A percentile compares a stretch with the other conserved stretches of the same genome.
phyloP scores from a whole-genome alignment of 2,113 vertebrate genomes.

The Corythornis cristatus region DNA sequence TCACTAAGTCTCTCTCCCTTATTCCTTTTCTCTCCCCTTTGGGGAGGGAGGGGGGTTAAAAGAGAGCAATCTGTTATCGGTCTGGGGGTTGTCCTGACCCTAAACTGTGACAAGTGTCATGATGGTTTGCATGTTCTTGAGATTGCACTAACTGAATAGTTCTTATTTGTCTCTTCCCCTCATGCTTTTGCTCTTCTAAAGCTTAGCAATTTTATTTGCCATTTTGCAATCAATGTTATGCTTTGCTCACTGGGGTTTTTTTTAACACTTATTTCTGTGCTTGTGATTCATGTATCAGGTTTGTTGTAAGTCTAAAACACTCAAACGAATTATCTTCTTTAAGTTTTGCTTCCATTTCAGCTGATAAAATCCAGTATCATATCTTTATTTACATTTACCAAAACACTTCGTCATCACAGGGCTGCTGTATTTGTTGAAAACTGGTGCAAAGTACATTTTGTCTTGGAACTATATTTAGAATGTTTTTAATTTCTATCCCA shows the following conservation, averaged over 20 bases:
- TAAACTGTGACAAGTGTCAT: no score
- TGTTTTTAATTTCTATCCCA: not conserved
- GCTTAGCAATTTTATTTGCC: not conserved
- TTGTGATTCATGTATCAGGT: not conserved
- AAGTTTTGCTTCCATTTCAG: not conserved
- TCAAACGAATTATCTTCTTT: not conserved
- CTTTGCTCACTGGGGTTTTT: not conserved
- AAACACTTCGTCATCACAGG: rapidly evolving
- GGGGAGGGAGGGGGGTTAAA: no score
- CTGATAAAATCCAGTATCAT: not conserved
- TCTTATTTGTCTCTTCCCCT: not conserved
- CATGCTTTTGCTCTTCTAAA: not conserved
- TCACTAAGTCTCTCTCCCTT: no score
- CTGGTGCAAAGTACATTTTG: not conserved
- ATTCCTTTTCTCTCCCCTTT: no score
- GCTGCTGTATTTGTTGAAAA: not conserved
- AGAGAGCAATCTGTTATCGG: no score
- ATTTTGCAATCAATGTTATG: not conserved
- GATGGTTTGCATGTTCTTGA: not conserved
- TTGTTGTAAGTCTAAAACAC: not conserved
- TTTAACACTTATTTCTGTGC: not conserved
- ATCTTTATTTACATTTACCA: not conserved
- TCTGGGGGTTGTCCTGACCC: no score
- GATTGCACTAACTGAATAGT: not conserved
- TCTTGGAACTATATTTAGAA: not conserved